A percentile compares a stretch with the other conserved stretches of the same genome.
Conservation (phyloP, 2,113 vertebrate species). For the Sterrhoptilus dennistouni region DNA sequence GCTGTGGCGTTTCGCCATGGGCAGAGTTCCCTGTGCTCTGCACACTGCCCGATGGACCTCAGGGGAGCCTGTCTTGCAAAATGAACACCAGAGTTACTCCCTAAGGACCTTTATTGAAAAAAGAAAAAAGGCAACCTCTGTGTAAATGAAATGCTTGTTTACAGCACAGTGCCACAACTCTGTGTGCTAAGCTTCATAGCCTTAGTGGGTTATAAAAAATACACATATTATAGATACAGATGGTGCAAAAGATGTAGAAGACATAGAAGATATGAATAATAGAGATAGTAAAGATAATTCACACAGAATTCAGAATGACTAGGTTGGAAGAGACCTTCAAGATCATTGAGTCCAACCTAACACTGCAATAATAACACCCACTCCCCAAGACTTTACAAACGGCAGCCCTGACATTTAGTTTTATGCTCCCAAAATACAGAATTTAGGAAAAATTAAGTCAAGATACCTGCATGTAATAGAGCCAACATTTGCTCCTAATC, state of each 20-base stretch:
- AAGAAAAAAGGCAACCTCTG: background rate
- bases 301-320: background rate
- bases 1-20: accelerated
- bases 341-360: background rate
- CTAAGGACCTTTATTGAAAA: background rate
- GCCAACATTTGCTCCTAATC: background rate
- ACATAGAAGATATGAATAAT: background rate
- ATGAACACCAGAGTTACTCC: background rate
- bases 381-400: background rate
- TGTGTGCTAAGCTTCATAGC: background rate
- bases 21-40: background rate
- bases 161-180: background rate
- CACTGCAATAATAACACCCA: background rate
- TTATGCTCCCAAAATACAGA: background rate
- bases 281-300: background rate
- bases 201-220: background rate
- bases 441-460: background rate
- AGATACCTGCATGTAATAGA: background rate
- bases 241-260: background rate
- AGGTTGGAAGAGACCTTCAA: background rate
- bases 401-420: background rate
- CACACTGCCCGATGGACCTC: accelerated
- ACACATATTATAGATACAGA: background rate
- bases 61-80: background rate
- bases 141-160: background rate